A percentile compares a stretch with the other conserved stretches of the same genome.
Conservation (phyloP, 1,140 invertebrate species). For the Bicyclus anynana region DNA sequence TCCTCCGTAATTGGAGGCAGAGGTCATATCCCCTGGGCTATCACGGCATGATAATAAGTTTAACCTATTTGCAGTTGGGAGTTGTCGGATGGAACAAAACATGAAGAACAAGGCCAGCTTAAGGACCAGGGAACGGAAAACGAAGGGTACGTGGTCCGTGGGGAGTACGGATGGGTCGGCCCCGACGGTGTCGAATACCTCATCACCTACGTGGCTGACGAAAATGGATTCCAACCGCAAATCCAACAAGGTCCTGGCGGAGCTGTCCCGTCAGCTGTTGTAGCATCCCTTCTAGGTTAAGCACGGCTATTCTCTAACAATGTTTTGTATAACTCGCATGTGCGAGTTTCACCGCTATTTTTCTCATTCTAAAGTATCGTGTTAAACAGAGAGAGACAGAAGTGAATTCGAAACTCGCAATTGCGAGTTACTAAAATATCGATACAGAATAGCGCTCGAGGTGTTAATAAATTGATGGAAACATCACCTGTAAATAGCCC, state of each 20-base stretch:
- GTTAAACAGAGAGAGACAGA: too few relatives aligned
- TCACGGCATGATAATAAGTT: not conserved
- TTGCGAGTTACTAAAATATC: too few relatives aligned
- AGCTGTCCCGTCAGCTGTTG: conserved; percentile 57
- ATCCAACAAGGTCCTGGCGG: conserved; percentile 81
- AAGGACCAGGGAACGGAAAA: conserved; percentile 79
- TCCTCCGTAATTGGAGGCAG: too few relatives aligned
- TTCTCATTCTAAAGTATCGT: too few relatives aligned
- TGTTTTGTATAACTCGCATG: too few relatives aligned
- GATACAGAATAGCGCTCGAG: too few relatives aligned
- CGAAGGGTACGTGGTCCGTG: conserved; percentile 67
- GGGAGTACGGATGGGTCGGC: conserved; percentile 78
- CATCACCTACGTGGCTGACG: conserved; percentile 86
- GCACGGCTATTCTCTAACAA: too few relatives aligned
- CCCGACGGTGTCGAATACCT: conserved; percentile 78
- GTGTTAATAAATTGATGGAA: conserved; percentile 4
- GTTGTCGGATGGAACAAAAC: conserved; percentile 62
- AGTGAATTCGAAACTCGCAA: too few relatives aligned
- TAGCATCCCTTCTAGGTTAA: conserved; percentile 60
- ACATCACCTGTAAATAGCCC: conserved; percentile 45
- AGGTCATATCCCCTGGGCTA: too few relatives aligned
- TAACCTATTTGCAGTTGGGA: conserved; percentile 47
- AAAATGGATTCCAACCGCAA: conserved; percentile 83
- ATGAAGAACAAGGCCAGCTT: conserved; percentile 80
- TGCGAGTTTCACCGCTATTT: too few relatives aligned